phyloP scores from a whole-genome alignment of 2,888 invertebrate species.

The Dicycla oo region DNA sequence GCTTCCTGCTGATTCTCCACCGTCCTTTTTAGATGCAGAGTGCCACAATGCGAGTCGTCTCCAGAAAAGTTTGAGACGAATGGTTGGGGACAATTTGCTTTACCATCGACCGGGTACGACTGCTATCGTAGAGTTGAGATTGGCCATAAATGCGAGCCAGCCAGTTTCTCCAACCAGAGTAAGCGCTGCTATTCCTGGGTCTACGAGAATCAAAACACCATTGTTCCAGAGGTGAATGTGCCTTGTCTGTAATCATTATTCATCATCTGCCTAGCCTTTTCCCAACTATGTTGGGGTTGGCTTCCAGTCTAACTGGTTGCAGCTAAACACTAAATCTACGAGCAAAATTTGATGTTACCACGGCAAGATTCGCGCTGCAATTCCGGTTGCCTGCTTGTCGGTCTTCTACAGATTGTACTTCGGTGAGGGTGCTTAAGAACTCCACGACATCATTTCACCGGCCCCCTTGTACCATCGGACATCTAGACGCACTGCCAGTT shows the following conservation, averaged over 20 bases:
- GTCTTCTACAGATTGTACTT: too few species aligned
- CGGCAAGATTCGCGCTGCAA: not conserved
- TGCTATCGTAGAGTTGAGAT: slow-evolving; percentile 73
- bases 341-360: not conserved
- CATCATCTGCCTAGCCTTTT: not conserved
- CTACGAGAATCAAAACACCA: slow-evolving; percentile 77
- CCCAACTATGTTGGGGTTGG: not conserved
- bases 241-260: not conserved
- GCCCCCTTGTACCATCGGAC: too few species aligned
- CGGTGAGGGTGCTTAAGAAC: too few species aligned
- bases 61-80: slow-evolving; percentile 71
- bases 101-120: slow-evolving; percentile 73
- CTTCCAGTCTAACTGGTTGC: not conserved
- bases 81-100: slow-evolving; percentile 80
- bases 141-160: slow-evolving; percentile 70
- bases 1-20: not conserved
- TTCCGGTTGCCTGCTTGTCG: too few species aligned
- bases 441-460: too few species aligned
- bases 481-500: too few species aligned
- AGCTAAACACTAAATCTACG: not conserved
- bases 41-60: slow-evolving; percentile 82
- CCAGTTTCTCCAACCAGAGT: slow-evolving; percentile 75
- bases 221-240: slow-evolving; percentile 79
- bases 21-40: slow-evolving; percentile 73
- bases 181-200: slow-evolving; percentile 78